These are phyloP conservation scores for Gymnorhina tibicen DNA, from an alignment of 2,113 vertebrate species.

Conservation along the genomic window DNA sequence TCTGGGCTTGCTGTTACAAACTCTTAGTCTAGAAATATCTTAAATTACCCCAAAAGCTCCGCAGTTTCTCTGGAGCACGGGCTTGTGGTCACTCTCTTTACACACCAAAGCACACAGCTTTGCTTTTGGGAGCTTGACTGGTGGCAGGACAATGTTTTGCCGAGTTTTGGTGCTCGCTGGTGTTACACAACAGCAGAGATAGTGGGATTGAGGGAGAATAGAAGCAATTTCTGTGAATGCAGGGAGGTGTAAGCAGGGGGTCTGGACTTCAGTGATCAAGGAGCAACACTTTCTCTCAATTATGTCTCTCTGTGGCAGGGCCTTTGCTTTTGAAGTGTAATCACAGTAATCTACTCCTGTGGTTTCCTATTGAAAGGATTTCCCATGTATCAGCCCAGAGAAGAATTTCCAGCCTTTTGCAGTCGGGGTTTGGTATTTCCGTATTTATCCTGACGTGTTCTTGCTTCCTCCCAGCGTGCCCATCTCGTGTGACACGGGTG, in stretches of 20 bases:
- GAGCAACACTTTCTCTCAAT: slow-evolving; percentile 71
- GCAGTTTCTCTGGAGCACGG: not conserved
- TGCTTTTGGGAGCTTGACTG: not conserved
- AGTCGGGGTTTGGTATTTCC: slow-evolving; percentile 52
- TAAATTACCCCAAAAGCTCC: not conserved
- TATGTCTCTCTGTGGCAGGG: slow-evolving; percentile 70
- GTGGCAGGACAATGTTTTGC: not conserved
- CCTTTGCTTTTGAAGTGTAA: slow-evolving; percentile 78
- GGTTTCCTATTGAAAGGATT: slow-evolving; percentile 79
- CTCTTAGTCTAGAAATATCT: not conserved
- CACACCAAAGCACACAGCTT: not conserved
- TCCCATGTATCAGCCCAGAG: slow-evolving; percentile 65
- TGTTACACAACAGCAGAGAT: slow-evolving; percentile 5
- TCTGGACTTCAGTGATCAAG: slow-evolving; percentile 68
- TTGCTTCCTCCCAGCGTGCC: not conserved
- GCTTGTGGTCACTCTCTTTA: fast-evolving
- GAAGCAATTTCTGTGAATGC: slow-evolving; percentile 63
- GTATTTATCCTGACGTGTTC: slow-evolving; percentile 11
- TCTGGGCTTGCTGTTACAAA: not conserved
- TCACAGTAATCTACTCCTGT: slow-evolving; percentile 78
- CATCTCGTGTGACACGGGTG: fast-evolving
- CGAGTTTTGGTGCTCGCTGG: not conserved
- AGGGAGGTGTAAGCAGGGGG: slow-evolving; percentile 59
- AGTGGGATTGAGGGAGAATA: not conserved
- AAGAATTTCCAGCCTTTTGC: slow-evolving; percentile 66